phyloP scores from a whole-genome alignment of 2,797 vertebrate genomes.

The Pseudochromis fuscus region DNA sequence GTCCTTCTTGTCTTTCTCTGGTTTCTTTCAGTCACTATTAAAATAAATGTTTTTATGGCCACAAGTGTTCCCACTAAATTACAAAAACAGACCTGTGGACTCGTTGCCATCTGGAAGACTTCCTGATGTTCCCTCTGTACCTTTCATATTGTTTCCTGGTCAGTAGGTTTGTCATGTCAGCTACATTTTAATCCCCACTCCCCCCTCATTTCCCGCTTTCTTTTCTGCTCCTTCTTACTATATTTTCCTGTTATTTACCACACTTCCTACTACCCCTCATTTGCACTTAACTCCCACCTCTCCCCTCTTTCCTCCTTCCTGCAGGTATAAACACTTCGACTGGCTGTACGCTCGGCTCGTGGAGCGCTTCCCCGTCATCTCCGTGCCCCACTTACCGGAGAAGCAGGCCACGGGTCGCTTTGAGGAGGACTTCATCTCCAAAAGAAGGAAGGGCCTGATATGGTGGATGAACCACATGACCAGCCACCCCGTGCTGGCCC shows the following conservation, averaged over 20 bases:
- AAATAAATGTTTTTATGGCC: constrained; percentile 17
- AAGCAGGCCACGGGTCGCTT: constrained; percentile 98
- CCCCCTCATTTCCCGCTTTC: no score
- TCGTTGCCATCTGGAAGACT: constrained; percentile 3
- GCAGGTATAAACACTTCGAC: constrained; percentile 96
- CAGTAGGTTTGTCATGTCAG: constrained; percentile 10
- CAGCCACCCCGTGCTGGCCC: constrained; percentile 94
- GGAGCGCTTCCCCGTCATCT: constrained; percentile 96
- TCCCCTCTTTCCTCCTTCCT: neutral
- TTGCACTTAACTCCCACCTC: neutral
- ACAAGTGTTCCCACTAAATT: constrained; percentile 37
- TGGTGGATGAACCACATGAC: constrained; percentile 99
- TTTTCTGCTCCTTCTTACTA: neutral
- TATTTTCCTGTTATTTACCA: neutral
- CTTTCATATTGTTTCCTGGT: constrained; percentile 46
- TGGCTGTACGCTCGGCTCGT: constrained; percentile 95
- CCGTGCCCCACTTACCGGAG: constrained; percentile 95
- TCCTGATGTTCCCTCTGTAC: constrained; percentile 33
- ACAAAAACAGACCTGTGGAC: constrained; percentile 44
- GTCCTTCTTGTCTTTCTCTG: neutral
- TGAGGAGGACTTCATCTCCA: constrained; percentile 98
- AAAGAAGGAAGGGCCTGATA: constrained; percentile 93
- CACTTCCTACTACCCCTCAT: neutral
- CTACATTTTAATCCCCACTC: constrained; percentile 24
- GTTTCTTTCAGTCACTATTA: neutral